Conservation (phyloP, 1,140 invertebrate genomes). For the Idris sp. region DNA sequence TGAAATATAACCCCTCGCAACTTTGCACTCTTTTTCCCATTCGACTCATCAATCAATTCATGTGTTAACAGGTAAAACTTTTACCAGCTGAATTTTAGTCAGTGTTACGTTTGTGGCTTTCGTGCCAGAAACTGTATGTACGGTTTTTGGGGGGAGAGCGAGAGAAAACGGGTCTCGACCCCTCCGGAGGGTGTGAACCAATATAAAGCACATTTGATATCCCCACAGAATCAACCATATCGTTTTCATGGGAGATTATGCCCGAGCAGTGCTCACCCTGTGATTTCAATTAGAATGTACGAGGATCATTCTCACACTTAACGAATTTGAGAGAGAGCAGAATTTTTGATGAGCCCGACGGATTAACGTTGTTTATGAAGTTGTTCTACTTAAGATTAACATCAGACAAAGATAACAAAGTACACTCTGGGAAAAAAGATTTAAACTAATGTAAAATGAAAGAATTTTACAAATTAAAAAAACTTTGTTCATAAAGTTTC, state of each 20-base stretch:
- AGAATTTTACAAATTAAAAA: too few species aligned
- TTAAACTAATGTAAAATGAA: too few species aligned
- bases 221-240: slow-evolving; percentile 75
- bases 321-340: slow-evolving; percentile 37
- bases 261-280: slow-evolving; percentile 55
- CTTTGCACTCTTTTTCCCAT: slow-evolving; percentile 18
- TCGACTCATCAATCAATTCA: slow-evolving; percentile 52
- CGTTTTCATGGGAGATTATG: slow-evolving; percentile 76
- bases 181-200: slow-evolving; percentile 71
- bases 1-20: slow-evolving; percentile 10
- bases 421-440: not conserved
- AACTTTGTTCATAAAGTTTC: too few species aligned
- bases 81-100: slow-evolving; percentile 36
- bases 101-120: slow-evolving; percentile 48
- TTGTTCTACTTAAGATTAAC: slow-evolving; percentile 40
- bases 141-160: slow-evolving; percentile 66
- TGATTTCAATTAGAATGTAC: slow-evolving; percentile 74
- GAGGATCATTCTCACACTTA: slow-evolving; percentile 56
- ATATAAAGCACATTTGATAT: slow-evolving; percentile 74
- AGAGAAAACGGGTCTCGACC: slow-evolving; percentile 47
- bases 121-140: slow-evolving; percentile 65
- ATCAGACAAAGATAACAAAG: slow-evolving; percentile 6
- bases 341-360: slow-evolving; percentile 40
- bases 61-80: slow-evolving; percentile 56
- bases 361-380: slow-evolving; percentile 44